Percentiles rank a stretch among this genome's conserved stretches.
Evolutionary conservation across 2,797 vertebrate species (phyloP).

Genomic region (Nannoperca australis): DNA sequence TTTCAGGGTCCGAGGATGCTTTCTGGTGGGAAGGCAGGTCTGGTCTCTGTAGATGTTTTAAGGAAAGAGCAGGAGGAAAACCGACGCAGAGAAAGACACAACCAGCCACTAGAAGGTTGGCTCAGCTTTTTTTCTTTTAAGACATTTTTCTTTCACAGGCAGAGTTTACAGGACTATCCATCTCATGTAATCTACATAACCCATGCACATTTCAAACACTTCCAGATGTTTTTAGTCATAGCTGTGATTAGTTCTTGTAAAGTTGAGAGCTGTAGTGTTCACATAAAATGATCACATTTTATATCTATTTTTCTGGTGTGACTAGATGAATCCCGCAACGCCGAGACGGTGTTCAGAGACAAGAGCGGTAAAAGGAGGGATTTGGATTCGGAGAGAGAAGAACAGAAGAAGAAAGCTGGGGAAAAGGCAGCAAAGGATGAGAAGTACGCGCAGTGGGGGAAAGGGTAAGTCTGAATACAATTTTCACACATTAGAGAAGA

Average conservation of each 20-base stretch:
- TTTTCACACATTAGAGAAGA: not conserved
- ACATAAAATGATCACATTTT: constrained; percentile 2
- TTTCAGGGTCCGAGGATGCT: constrained; percentile 85
- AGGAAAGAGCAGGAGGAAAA: constrained; percentile 90
- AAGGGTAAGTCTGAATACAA: constrained; percentile 84
- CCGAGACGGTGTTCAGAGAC: constrained; percentile 93
- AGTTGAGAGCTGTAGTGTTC: not conserved
- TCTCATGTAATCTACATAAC: not conserved
- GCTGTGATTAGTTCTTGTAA: not conserved
- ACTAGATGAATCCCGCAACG: constrained; percentile 89
- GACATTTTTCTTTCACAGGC: constrained; percentile 16
- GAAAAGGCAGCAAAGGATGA: constrained; percentile 89
- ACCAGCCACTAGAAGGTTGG: constrained; percentile 89
- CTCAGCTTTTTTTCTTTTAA: constrained; percentile 7
- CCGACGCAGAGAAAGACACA: constrained; percentile 82
- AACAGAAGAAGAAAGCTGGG: constrained; percentile 86
- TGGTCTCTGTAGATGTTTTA: constrained; percentile 89
- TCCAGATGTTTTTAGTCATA: not conserved
- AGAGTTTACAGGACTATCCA: not conserved
- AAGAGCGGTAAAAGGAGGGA: constrained; percentile 92
- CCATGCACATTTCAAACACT: not conserved
- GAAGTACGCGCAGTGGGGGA: constrained; percentile 96
- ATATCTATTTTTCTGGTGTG: constrained; percentile 27
- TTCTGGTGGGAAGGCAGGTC: constrained; percentile 88
- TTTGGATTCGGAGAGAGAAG: constrained; percentile 89